These are phyloP conservation scores for Phyllotreta cruciferae DNA, from an alignment of 2,888 invertebrate genomes.

Conservation along the genomic window DNA sequence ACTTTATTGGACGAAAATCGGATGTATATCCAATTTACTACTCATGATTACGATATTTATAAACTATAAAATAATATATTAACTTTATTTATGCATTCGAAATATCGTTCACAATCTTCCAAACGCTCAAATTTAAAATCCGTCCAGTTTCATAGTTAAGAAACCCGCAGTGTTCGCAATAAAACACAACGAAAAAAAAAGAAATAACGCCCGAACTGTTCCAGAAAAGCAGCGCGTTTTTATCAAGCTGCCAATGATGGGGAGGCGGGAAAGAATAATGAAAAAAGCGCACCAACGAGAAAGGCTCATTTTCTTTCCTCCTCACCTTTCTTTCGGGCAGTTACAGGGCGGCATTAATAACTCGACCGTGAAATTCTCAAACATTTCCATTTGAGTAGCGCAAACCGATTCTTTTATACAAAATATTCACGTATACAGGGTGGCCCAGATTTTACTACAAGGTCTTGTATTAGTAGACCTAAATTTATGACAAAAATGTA, in stretches of 20 bases:
- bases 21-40: no score
- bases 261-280: conserved; percentile 41
- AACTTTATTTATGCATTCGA: no score
- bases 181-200: conserved; percentile 36
- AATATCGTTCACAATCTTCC: no score
- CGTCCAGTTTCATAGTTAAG: no score
- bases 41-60: no score
- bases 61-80: no score
- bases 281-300: conserved; percentile 42
- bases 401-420: background rate
- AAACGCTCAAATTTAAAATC: no score
- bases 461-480: no score
- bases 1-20: background rate
- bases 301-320: conserved; percentile 27
- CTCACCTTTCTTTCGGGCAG: conserved; percentile 26
- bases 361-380: background rate
- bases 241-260: conserved; percentile 35
- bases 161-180: conserved; percentile 3
- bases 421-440: no score
- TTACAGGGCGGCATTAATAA: conserved; percentile 10
- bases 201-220: conserved; percentile 39
- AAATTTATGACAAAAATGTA: no score
- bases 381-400: background rate
- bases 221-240: conserved; percentile 46
- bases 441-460: no score